A percentile compares a stretch with the other conserved stretches of the same genome.
Evolutionary conservation across 2,797 vertebrate species (phyloP).

Genomic region (Lagorchestes hirsutus): DNA sequence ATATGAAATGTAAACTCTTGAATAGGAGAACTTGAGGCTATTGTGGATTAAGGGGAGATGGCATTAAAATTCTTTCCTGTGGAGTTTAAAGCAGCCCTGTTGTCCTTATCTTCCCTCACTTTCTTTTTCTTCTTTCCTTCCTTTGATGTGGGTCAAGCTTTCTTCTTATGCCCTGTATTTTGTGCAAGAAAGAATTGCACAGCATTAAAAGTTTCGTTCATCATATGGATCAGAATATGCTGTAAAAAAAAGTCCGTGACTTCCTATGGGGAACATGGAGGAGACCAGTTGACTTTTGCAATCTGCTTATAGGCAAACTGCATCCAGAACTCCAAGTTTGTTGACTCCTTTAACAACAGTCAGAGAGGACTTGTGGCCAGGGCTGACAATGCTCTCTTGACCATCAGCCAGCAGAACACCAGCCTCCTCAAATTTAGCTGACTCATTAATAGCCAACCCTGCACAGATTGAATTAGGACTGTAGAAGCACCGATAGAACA

Average conservation of each 20-base stretch:
- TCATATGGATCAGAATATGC: neutral
- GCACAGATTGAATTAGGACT: neutral
- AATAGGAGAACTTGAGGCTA: neutral
- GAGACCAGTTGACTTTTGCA: constrained; percentile 27
- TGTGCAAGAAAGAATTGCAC: neutral
- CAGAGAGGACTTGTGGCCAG: neutral
- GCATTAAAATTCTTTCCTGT: neutral
- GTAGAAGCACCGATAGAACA: neutral
- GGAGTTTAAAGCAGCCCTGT: neutral
- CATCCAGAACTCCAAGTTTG: constrained; percentile 9
- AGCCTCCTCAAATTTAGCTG: neutral
- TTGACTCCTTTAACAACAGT: constrained; percentile 8
- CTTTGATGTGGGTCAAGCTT: neutral
- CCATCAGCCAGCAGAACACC: neutral
- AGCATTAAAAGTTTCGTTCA: constrained; percentile 11
- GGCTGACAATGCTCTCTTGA: neutral
- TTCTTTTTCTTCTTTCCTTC: neutral
- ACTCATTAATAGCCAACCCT: neutral
- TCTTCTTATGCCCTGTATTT: neutral
- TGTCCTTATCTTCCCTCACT: neutral
- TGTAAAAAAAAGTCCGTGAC: neutral
- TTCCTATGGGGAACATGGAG: neutral
- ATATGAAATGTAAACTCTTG: constrained; percentile 17
- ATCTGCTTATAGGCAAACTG: constrained; percentile 14
- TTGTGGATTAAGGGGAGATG: neutral